Evolutionary conservation across 2,888 invertebrate genomes (phyloP).

Genomic region (Tipula lateralis): DNA sequence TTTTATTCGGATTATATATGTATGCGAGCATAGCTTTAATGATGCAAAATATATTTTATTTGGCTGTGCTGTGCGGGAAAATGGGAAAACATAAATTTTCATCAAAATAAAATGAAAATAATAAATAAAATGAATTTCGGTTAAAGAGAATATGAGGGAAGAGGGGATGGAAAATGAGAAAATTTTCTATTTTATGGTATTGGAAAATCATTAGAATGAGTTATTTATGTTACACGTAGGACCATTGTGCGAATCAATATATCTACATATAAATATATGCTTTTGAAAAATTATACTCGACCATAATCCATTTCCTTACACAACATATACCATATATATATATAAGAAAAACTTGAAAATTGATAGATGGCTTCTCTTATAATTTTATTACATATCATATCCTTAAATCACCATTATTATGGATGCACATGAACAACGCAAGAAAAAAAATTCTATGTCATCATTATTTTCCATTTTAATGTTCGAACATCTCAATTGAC

Average conservation of each 20-base stretch:
- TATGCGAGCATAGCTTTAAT: background rate
- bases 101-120: constrained; percentile 1
- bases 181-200: background rate
- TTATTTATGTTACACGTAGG: background rate
- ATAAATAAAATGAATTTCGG: background rate
- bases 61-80: background rate
- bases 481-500: background rate
- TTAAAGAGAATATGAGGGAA: no score
- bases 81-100: constrained; percentile 8
- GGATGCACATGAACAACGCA: background rate
- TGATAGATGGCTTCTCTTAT: background rate
- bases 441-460: background rate
- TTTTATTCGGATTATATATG: background rate
- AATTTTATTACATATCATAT: background rate
- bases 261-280: background rate
- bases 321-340: no score
- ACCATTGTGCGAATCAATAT: background rate
- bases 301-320: background rate
- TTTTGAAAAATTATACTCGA: background rate
- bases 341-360: background rate
- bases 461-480: background rate
- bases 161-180: background rate
- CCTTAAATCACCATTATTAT: background rate
- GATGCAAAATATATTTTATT: constrained; percentile 5
- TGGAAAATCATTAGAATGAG: background rate